Conservation (phyloP, 2,113 vertebrate genomes). For the Lagopus leucura region DNA sequence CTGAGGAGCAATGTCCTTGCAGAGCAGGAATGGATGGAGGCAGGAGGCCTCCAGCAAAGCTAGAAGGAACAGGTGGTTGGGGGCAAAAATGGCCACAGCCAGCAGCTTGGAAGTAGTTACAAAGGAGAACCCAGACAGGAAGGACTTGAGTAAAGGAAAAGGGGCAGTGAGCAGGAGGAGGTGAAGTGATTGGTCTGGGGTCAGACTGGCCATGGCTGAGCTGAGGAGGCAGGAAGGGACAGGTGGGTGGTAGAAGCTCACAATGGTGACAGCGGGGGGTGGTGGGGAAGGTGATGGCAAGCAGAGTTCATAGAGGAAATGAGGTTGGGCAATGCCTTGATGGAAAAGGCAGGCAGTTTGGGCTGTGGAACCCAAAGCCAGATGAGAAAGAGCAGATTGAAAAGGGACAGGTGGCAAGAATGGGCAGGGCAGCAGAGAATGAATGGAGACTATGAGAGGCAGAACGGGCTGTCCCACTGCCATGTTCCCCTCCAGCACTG, state of each 20-base stretch:
- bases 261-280: not conserved
- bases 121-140: not conserved
- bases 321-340: not conserved
- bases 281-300: not conserved
- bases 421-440: not conserved
- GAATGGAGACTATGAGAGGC: not conserved
- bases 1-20: not conserved
- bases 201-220: not conserved
- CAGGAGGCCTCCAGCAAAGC: not conserved
- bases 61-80: not conserved
- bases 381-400: not conserved
- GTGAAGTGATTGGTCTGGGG: not conserved
- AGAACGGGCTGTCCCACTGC: not conserved
- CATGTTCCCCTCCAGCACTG: not conserved
- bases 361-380: not conserved
- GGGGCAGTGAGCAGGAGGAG: not conserved
- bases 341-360: not conserved
- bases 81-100: not conserved
- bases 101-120: not conserved
- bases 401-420: not conserved
- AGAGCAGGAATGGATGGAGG: not conserved
- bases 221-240: not conserved
- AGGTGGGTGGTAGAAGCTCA: not conserved
- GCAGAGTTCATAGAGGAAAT: not conserved
- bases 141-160: not conserved